phyloP scores from a whole-genome alignment of 1,140 invertebrate genomes.

The Thaumetopoea pityocampa region DNA sequence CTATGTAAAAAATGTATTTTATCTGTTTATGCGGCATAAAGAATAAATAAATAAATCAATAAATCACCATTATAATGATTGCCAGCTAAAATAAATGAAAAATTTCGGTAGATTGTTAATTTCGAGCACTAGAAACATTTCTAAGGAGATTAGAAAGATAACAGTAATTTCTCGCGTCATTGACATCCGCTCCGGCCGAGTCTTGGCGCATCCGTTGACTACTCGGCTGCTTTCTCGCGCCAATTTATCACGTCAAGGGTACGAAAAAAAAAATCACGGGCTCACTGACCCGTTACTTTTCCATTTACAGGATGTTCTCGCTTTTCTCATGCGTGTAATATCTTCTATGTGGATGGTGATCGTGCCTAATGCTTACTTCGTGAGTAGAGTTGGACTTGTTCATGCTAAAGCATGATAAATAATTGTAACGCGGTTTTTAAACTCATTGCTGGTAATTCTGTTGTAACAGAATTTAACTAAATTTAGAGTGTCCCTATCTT shows the following conservation, averaged over 20 bases:
- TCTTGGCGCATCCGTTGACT: constrained; percentile 28
- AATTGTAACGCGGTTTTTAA: too few relatives aligned
- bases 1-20: too few relatives aligned
- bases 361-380: constrained; percentile 8
- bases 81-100: neutral
- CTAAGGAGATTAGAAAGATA: constrained; percentile 48
- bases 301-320: constrained; percentile 62
- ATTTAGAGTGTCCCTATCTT: too few relatives aligned
- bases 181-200: constrained; percentile 42
- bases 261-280: constrained; percentile 63
- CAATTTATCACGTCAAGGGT: constrained; percentile 69
- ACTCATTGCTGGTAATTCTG: too few relatives aligned
- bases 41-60: too few relatives aligned
- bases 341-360: constrained; percentile 29
- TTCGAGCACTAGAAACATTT: constrained; percentile 22
- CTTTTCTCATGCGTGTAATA: constrained; percentile 58
- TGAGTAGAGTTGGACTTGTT: neutral
- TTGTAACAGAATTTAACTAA: too few relatives aligned
- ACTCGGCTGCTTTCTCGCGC: constrained; percentile 31
- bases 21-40: too few relatives aligned
- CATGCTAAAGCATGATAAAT: too few relatives aligned
- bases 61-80: too few relatives aligned
- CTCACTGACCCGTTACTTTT: constrained; percentile 67
- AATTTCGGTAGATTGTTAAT: constrained; percentile 1
- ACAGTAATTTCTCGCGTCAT: constrained; percentile 60